Evolutionary conservation across 2,797 vertebrate genomes (phyloP).

Genomic region (Varecia variegata): DNA sequence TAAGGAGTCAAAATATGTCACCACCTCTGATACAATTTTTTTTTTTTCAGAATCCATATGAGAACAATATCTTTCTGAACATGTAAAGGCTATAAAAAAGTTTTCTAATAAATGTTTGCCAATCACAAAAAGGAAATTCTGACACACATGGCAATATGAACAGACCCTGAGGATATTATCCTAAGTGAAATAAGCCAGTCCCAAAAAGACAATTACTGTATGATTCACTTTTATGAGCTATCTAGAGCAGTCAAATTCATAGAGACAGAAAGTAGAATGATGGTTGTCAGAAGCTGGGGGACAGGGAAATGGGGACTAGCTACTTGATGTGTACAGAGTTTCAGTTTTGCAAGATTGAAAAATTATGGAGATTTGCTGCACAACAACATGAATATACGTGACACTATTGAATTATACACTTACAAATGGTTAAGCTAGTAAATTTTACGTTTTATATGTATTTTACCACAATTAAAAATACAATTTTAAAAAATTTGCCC

Average conservation of each 20-base stretch:
- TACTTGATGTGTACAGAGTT: background rate
- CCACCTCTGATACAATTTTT: background rate
- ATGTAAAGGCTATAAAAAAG: background rate
- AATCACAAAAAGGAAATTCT: constrained; percentile 5
- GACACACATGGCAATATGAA: background rate
- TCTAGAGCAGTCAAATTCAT: background rate
- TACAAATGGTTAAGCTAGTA: background rate
- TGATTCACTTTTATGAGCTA: background rate
- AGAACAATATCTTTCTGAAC: background rate
- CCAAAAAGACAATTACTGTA: background rate
- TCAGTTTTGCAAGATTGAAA: background rate
- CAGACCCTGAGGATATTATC: background rate
- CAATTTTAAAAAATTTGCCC: background rate
- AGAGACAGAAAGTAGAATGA: background rate
- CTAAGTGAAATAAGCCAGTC: background rate
- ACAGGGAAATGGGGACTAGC: background rate
- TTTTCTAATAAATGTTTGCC: background rate
- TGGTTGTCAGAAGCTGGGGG: background rate
- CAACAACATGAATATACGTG: background rate
- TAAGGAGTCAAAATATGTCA: background rate
- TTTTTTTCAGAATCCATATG: constrained; percentile 19
- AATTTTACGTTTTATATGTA: background rate
- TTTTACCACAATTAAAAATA: background rate
- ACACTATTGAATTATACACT: background rate
- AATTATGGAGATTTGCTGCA: background rate